These are phyloP conservation scores for Euglossa dilemma DNA, from an alignment of 1,140 invertebrate species.

Conservation along the genomic window DNA sequence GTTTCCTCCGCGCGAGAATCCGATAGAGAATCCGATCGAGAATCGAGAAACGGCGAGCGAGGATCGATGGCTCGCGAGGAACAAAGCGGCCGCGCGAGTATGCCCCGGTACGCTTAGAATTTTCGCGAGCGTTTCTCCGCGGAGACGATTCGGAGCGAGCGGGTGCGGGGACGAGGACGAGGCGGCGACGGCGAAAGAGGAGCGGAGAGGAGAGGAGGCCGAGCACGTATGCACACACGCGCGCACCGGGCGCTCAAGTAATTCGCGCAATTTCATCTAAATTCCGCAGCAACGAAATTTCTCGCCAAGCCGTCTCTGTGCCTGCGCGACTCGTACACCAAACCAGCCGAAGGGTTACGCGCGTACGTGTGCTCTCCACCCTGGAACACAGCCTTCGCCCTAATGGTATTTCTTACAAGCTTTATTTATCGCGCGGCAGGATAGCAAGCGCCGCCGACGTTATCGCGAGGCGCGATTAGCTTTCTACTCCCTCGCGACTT, in stretches of 20 bases:
- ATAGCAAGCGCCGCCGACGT: conserved; percentile 56
- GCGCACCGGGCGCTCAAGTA: conserved; percentile 72
- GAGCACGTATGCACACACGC: conserved; percentile 44
- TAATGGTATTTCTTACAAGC: conserved; percentile 73
- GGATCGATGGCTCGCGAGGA: not conserved
- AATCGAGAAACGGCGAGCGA: too few species aligned
- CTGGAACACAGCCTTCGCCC: too few species aligned
- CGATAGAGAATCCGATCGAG: too few species aligned
- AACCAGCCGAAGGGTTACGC: not conserved
- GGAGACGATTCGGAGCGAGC: conserved; percentile 35
- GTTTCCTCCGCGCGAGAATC: too few species aligned
- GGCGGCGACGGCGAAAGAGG: conserved; percentile 6
- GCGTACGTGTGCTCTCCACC: not conserved
- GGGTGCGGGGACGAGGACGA: not conserved
- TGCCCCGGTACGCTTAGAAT: conserved; percentile 49
- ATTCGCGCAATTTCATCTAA: conserved; percentile 82
- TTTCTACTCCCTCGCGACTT: conserved; percentile 23
- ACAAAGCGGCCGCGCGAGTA: conserved; percentile 16
- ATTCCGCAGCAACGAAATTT: conserved; percentile 77
- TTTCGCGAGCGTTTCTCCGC: conserved; percentile 35
- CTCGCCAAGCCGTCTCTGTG: conserved; percentile 66
- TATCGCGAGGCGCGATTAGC: conserved; percentile 78
- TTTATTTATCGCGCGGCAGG: conserved; percentile 73
- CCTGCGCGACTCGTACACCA: conserved; percentile 9
- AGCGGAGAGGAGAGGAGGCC: conserved; percentile 12